phyloP scores from a whole-genome alignment of 2,888 invertebrate species.

The Leptarthrus brevirostris region DNA sequence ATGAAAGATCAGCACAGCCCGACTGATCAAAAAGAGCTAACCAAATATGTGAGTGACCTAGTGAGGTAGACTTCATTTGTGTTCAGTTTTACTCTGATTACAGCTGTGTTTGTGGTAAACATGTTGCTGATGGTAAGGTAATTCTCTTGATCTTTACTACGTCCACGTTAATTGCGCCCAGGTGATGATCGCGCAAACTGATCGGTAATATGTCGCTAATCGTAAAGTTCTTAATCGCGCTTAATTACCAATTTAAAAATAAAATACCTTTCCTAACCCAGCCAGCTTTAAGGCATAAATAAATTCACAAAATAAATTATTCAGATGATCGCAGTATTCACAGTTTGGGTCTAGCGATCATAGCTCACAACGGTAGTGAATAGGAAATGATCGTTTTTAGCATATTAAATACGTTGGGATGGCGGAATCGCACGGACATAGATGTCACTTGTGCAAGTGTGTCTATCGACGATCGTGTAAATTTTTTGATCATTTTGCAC shows the following conservation, averaged over 20 bases:
- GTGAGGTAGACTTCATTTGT: conserved; percentile 4
- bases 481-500: neutral
- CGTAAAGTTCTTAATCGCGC: neutral
- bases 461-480: neutral
- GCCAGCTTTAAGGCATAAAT: conserved; percentile 21
- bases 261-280: neutral
- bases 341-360: neutral
- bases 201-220: neutral
- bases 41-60: conserved; percentile 36
- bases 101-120: conserved; percentile 51
- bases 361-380: neutral
- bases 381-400: conserved; percentile 30
- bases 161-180: neutral
- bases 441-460: neutral
- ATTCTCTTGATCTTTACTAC: conserved; percentile 10
- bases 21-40: neutral
- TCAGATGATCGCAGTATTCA: conserved; percentile 24
- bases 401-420: conserved; percentile 25
- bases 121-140: conserved; percentile 43
- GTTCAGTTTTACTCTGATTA: conserved; percentile 6
- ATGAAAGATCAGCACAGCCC: conserved; percentile 29
- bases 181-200: conserved; percentile 23
- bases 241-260: neutral
- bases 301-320: conserved; percentile 46
- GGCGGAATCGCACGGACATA: neutral